Evolutionary conservation across 2,797 vertebrate genomes (phyloP).

Genomic region (Florisuga fusca): DNA sequence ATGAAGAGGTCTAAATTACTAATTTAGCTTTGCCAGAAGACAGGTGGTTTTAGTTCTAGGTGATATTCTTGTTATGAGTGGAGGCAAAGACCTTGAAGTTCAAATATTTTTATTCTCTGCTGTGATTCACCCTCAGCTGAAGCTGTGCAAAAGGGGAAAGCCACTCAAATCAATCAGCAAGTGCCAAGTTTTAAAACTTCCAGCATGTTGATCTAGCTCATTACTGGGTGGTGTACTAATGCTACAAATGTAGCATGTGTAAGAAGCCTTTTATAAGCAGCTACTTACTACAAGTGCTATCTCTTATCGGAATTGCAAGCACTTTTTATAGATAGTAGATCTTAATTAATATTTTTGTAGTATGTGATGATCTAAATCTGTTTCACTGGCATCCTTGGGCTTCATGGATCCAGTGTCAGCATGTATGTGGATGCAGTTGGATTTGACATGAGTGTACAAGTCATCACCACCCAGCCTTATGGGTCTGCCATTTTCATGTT

Average conservation of each 20-base stretch:
- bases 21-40: not conserved
- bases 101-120: not conserved
- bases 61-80: not conserved
- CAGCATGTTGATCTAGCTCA: not conserved
- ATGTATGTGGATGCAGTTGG: not conserved
- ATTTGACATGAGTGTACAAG: not conserved
- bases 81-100: not conserved
- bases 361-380: slow-evolving; percentile 51
- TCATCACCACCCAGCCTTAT: not conserved
- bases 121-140: slow-evolving; percentile 50
- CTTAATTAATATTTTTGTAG: slow-evolving; percentile 49
- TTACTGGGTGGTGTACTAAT: slow-evolving; percentile 24
- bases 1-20: not conserved
- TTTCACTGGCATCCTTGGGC: slow-evolving; percentile 23
- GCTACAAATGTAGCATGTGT: not conserved
- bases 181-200: not conserved
- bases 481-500: not conserved
- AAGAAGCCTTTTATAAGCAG: slow-evolving; percentile 40
- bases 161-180: not conserved
- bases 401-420: slow-evolving; percentile 57
- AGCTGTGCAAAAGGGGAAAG: slow-evolving; percentile 10
- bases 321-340: slow-evolving; percentile 54
- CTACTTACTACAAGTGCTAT: slow-evolving; percentile 8
- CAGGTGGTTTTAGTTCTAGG: not conserved
- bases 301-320: slow-evolving; percentile 6